These are phyloP conservation scores for Hypercompe scribonia DNA, from an alignment of 2,888 invertebrate genomes.

Conservation along the genomic window DNA sequence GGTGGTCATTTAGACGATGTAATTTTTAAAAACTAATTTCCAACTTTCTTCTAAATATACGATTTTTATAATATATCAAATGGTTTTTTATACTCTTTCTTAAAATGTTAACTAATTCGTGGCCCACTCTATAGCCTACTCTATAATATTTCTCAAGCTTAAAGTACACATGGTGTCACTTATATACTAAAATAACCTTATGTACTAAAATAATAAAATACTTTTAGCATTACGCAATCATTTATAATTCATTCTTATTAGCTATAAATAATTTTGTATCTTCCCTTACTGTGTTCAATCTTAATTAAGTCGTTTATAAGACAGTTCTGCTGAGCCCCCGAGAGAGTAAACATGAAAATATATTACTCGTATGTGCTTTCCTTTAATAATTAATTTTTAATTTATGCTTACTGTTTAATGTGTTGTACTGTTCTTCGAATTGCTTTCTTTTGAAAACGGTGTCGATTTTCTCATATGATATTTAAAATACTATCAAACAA, in stretches of 20 bases:
- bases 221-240: background rate
- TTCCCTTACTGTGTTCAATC: conserved; percentile 43
- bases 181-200: no score
- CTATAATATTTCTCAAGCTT: background rate
- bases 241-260: conserved; percentile 17
- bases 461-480: background rate
- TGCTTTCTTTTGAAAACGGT: background rate
- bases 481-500: no score
- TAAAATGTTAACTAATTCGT: no score
- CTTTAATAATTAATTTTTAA: conserved; percentile 19
- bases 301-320: conserved; percentile 43
- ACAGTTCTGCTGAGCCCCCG: conserved; percentile 25
- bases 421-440: background rate
- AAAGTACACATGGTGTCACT: background rate
- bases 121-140: no score
- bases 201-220: no score
- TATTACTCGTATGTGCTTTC: conserved; percentile 21
- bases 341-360: conserved; percentile 29
- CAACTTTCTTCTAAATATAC: no score
- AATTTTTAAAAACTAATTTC: no score
- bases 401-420: background rate
- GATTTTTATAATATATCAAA: no score
- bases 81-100: no score
- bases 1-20: no score
- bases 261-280: conserved; percentile 24